Evolutionary conservation across 2,888 invertebrate genomes (phyloP), one percentile per base, ranked within the genome.

Genomic region (Pyrrhosoma nymphula): DNA sequence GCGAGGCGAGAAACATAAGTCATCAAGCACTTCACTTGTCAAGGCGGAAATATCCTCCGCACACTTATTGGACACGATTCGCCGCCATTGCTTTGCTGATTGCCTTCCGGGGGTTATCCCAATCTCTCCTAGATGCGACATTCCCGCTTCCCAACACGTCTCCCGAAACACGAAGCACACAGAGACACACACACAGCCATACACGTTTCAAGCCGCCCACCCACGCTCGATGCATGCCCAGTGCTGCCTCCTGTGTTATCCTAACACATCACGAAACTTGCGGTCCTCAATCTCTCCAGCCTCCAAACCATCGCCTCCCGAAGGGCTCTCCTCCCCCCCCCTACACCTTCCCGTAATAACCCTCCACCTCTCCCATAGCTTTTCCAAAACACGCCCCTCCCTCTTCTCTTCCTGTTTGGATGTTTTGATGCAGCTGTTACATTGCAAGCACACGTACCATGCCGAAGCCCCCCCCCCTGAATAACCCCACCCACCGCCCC

Each of bases 391-490:
- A 69, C 69, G 26, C 88, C 39, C 47, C 56, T 20, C 56, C 47
- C 8, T 1, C 89, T 26, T 12, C 55, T 55, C 89, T 89, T 89
- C 89, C 89, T 89, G 89, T 89, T 89, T 89, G 56, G 47, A 47
- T 93, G 93, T 93, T 93, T 93, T 93, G 93, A 93, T 93, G 93
- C 93, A 93, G 93, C 93, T 93, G 93, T 93, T 93, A 93, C 93
- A 93, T 93, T 93, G 93, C 93, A 63, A 63, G 93, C 93, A 63
- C 93, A 93, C 93, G 93, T 93, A 56, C 91, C 56, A 26, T 23
- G 91, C 60, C 35, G 60, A 35, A 4, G 60, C 3, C 23, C 23
- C 91, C 20, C 23, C 23, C 35, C 56, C 47, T n/a, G n/a, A n/a
- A n/a, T n/a, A n/a, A 16, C 47, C 39, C 20, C 39, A 4, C 39